Evolutionary conservation across 2,113 vertebrate species (phyloP), one percentile per base, ranked within the genome.

Genomic region (Saguinus imperator): DNA sequence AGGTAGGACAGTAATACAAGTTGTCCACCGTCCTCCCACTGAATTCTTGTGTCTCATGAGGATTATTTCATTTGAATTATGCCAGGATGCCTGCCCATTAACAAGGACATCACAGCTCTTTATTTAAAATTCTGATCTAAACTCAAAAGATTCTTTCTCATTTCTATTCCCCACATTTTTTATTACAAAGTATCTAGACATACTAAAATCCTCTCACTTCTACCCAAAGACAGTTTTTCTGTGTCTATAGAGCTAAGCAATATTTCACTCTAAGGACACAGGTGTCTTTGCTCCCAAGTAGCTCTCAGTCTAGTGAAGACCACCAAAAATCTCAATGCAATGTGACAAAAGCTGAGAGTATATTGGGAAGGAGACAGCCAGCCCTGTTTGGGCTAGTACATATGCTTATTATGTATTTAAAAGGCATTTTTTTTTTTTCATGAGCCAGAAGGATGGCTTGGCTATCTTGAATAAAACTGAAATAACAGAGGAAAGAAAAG

Each of bases 351-450:
- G 10, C 52, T 83, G 0, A 48, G 25, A n/a, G 40, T 25, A 20
- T 17, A 11, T 3, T 27, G 32, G 57, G 77, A 14, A 97, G 3
- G 13, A 52, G 6, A 8, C 8, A 52, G 14, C 27, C 35, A 86
- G 23, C 3, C 6, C 45, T 35, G 3, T 35, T 11, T 48, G 43
- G 2, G 0, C 48, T 50, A 37, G 1, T 77, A 29, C 4, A 10
- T 16, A 25, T 52, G 25, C 93, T 50, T 52, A 70, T 85, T 84
- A 91, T 66, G 35, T 70, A 18, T 29, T 85, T n/a, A 55, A 80
- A 95, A 61, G 72, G 3, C 32, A 70, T 80, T 75, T 94, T 68
- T 16, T 68, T 16, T 82, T 86, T 79, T 75, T 93, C n/a, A 35
- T 50, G n/a, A 23, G 8, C 12, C 43, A 43, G 21, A 73, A 40